Conservation (phyloP, 1,140 invertebrate species). For the Pseudomyrmex gracilis region DNA sequence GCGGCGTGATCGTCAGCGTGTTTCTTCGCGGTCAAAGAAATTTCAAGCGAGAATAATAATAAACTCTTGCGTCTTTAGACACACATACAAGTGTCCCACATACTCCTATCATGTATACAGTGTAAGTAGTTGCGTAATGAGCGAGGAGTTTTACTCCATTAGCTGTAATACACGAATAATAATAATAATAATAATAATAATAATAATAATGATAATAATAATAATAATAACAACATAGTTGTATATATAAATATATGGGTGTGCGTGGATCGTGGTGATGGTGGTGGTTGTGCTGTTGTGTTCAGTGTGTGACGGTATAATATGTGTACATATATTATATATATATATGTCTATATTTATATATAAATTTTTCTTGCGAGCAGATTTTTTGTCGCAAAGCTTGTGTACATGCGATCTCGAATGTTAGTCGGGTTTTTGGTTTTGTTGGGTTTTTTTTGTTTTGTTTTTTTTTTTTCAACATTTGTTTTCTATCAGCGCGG, state of each 20-base stretch:
- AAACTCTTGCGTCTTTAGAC: slow-evolving; percentile 53
- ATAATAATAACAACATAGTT: slow-evolving; percentile 50
- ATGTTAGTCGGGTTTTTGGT: slow-evolving; percentile 40
- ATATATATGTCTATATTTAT: slow-evolving; percentile 50
- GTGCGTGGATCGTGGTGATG: slow-evolving; percentile 65
- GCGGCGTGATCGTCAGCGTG: slow-evolving; percentile 40
- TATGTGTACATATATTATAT: slow-evolving; percentile 15
- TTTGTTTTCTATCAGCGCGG: not conserved
- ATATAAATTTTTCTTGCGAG: slow-evolving; percentile 49
- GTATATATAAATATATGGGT: slow-evolving; percentile 66
- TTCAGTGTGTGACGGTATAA: slow-evolving; percentile 80
- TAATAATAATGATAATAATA: too few species aligned
- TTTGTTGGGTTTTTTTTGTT: too few species aligned
- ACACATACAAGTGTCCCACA: slow-evolving; percentile 74
- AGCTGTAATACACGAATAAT: slow-evolving; percentile 37
- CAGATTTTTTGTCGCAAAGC: slow-evolving; percentile 55
- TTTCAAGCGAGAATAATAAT: slow-evolving; percentile 48
- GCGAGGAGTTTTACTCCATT: slow-evolving; percentile 47
- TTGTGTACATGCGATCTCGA: slow-evolving; percentile 62
- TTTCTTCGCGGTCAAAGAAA: slow-evolving; percentile 59
- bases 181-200: too few species aligned
- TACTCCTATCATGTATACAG: slow-evolving; percentile 65
- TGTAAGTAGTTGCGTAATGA: slow-evolving; percentile 66
- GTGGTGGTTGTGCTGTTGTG: slow-evolving; percentile 75
- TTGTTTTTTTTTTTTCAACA: not conserved